phyloP scores from a whole-genome alignment of 2,888 invertebrate genomes.

The Palloptera scutellata region DNA sequence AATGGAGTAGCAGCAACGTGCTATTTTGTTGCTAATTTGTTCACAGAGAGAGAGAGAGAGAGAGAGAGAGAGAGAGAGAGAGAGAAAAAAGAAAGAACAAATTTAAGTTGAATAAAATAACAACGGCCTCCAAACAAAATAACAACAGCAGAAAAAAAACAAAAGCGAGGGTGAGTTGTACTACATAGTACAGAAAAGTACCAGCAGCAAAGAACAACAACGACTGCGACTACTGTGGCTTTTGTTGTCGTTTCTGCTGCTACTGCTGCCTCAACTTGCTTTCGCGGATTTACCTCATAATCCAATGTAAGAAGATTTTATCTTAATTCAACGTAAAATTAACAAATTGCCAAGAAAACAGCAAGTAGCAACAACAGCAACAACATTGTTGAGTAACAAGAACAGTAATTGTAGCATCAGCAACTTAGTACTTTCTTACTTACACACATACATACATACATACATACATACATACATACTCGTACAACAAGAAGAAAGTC shows the following conservation, averaged over 20 bases:
- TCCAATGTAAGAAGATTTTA: conserved; percentile 54
- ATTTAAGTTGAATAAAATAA: too few relatives aligned
- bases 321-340: conserved; percentile 57
- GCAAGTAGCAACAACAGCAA: conserved; percentile 31
- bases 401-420: neutral
- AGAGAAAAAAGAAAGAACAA: too few relatives aligned
- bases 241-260: neutral
- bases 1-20: too few relatives aligned
- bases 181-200: too few relatives aligned
- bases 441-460: neutral
- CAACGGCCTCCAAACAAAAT: too few relatives aligned
- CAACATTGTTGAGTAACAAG: neutral
- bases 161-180: too few relatives aligned
- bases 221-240: neutral
- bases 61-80: too few relatives aligned
- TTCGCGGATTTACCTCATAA: too few relatives aligned
- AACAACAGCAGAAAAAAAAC: too few relatives aligned
- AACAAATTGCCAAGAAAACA: conserved; percentile 50
- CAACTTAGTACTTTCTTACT: neutral
- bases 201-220: too few relatives aligned
- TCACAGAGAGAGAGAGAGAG: too few relatives aligned
- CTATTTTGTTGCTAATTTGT: too few relatives aligned
- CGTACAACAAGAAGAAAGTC: conserved; percentile 9
- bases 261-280: neutral
- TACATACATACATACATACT: neutral